Percentiles rank a stretch among this genome's conserved stretches.
These are phyloP conservation scores for Geopemphigus sp. DNA, from an alignment of 1,140 invertebrate species.

Conservation along the genomic window DNA sequence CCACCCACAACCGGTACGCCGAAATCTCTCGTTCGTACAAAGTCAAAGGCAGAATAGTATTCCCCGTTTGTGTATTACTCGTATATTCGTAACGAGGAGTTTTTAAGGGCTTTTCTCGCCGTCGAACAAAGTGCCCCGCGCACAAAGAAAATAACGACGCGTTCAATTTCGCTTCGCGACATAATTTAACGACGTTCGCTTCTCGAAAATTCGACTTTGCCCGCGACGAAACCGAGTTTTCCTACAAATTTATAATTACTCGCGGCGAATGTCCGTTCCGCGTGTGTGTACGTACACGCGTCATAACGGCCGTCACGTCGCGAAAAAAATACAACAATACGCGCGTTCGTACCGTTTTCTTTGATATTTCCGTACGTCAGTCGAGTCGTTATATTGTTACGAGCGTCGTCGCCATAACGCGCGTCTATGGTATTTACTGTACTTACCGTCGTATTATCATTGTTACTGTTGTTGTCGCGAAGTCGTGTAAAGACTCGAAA, in stretches of 20 bases:
- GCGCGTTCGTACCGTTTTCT: background rate
- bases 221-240: background rate
- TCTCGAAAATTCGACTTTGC: background rate
- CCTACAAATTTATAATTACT: background rate
- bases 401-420: background rate
- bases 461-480: background rate
- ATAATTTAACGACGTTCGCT: background rate
- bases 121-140: background rate
- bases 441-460: background rate
- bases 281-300: too few relatives aligned
- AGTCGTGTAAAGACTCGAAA: too few relatives aligned
- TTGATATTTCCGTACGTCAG: background rate
- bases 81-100: background rate
- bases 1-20: too few relatives aligned
- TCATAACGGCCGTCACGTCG: too few relatives aligned
- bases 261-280: background rate
- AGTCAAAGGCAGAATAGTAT: constrained; percentile 39
- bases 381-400: background rate
- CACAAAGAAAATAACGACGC: background rate
- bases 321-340: too few relatives aligned
- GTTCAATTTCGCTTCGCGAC: background rate
- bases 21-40: background rate
- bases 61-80: too few relatives aligned
- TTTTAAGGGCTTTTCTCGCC: constrained; percentile 18
- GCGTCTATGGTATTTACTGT: too few relatives aligned